These are phyloP conservation scores for Aphrocallistes beatrix DNA, from an alignment of 37 sponge, comb jelly and placozoan species.

Conservation along the genomic window DNA sequence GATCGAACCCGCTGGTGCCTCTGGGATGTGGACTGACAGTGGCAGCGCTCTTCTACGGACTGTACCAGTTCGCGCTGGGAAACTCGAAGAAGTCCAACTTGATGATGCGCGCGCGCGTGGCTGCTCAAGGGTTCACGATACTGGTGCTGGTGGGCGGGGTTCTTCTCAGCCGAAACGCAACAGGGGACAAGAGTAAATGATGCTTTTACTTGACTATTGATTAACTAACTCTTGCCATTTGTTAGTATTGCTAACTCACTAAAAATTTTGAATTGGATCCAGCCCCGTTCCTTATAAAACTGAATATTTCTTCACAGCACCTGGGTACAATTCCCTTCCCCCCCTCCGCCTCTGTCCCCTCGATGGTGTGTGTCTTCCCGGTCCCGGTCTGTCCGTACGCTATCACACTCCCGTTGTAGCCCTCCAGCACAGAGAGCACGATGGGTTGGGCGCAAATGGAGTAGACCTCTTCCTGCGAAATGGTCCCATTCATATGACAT, in stretches of 20 bases:
- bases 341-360: conserved; percentile 38
- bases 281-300: conserved; percentile 39
- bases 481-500: neutral
- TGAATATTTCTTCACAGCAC: conserved; percentile 62
- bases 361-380: conserved; percentile 84
- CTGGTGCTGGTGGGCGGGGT: neutral
- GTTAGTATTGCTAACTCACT: neutral
- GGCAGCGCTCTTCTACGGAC: neutral
- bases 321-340: conserved; percentile 62
- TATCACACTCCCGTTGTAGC: conserved; percentile 86
- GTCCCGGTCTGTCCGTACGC: conserved; percentile 86
- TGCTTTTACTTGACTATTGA: too few relatives aligned
- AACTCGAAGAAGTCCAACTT: neutral
- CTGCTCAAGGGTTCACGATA: neutral
- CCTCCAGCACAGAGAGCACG: conserved; percentile 54
- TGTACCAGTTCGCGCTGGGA: neutral
- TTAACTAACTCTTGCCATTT: too few relatives aligned
- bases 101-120: conserved; percentile 6
- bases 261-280: neutral
- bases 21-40: conserved; percentile 6
- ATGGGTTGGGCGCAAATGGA: conserved; percentile 33
- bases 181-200: neutral
- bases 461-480: conserved; percentile 49
- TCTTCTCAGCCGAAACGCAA: neutral
- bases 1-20: neutral